Conservation (phyloP, 2,888 invertebrate genomes). For the Perdita meconis region DNA sequence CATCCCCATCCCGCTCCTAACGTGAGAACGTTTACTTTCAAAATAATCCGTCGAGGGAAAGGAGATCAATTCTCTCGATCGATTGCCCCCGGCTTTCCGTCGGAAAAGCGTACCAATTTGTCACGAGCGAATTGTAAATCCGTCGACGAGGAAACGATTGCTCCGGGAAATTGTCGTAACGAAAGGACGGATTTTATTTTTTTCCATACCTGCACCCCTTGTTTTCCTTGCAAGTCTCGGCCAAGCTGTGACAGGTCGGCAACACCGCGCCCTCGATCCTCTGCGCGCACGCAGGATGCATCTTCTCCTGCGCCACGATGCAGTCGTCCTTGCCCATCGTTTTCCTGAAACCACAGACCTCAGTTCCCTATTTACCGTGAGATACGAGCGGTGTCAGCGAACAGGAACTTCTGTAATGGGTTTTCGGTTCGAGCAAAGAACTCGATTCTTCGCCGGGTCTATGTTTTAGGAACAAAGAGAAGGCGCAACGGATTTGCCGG, state of each 20-base stretch:
- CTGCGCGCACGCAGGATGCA: slow-evolving; percentile 95
- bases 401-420: too few species aligned
- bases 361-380: not conserved
- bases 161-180: too few species aligned
- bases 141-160: too few species aligned
- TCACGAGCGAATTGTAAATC: too few species aligned
- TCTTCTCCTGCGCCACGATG: slow-evolving; percentile 94
- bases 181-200: not conserved
- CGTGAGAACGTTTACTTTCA: slow-evolving; percentile 7
- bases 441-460: slow-evolving; percentile 27
- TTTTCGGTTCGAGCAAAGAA: not conserved
- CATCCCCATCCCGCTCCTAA: too few species aligned
- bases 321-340: slow-evolving; percentile 94
- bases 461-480: slow-evolving; percentile 36
- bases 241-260: slow-evolving; percentile 94
- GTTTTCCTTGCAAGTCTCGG: slow-evolving; percentile 92
- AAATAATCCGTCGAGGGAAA: slow-evolving; percentile 2
- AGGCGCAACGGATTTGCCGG: slow-evolving; percentile 68
- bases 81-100: not conserved
- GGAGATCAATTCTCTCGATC: not conserved
- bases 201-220: slow-evolving; percentile 91
- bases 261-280: slow-evolving; percentile 90
- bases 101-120: too few species aligned
- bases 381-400: too few species aligned
- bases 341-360: slow-evolving; percentile 87